Percentiles rank a stretch among this genome's conserved stretches.
Evolutionary conservation across 2,113 vertebrate species (phyloP).

Genomic region (Syngnathus floridae): DNA sequence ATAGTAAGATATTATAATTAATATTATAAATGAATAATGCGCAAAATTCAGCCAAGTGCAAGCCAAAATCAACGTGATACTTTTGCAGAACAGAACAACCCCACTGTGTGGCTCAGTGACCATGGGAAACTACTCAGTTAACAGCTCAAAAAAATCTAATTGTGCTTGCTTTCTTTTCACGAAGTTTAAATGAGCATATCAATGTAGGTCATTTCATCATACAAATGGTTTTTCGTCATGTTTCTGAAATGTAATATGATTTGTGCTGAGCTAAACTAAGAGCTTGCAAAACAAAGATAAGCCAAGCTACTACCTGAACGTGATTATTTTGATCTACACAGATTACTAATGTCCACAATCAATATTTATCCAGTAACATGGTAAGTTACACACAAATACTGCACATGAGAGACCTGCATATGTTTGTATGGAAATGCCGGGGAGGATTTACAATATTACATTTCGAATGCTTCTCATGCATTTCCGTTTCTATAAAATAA

Average conservation of each 20-base stretch:
- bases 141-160: not conserved
- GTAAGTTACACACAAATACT: not conserved
- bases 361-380: not conserved
- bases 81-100: conserved; percentile 2
- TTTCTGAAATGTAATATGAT: not conserved
- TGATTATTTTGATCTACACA: not conserved
- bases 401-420: not conserved
- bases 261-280: not conserved
- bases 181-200: not conserved
- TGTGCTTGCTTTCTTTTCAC: not conserved
- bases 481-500: conserved; percentile 3
- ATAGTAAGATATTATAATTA: not conserved
- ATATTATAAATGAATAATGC: not conserved
- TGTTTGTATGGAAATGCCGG: not conserved
- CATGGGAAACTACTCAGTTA: not conserved
- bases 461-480: not conserved
- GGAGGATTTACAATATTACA: not conserved
- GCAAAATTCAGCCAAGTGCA: not conserved
- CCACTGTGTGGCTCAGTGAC: conserved; percentile 7
- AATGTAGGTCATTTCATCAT: not conserved
- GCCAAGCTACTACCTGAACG: not conserved
- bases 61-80: not conserved
- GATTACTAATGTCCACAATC: not conserved
- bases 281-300: not conserved
- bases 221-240: not conserved